Evolutionary conservation across 2,113 vertebrate genomes (phyloP).

Genomic region (Tiliqua scincoides): DNA sequence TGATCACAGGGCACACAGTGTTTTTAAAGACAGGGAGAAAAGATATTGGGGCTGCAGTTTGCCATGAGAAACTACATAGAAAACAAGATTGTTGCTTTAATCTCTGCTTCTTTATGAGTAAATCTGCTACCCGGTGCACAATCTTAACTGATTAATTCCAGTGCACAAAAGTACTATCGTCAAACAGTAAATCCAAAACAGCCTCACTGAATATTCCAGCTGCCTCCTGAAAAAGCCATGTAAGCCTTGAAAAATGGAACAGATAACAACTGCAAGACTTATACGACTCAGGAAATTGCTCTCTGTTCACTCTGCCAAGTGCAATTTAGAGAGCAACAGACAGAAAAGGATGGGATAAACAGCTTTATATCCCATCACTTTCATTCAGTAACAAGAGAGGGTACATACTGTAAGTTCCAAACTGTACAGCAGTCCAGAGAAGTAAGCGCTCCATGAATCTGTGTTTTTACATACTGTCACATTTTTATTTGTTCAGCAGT

Average conservation of each 20-base stretch:
- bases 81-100: slow-evolving; percentile 5
- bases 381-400: neutral
- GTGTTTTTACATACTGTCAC: neutral
- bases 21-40: neutral
- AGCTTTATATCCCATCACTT: neutral
- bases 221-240: slow-evolving; percentile 4
- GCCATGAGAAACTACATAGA: neutral
- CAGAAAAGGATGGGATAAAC: neutral
- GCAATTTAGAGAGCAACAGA: neutral
- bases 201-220: neutral
- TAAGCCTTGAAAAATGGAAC: neutral
- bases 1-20: neutral
- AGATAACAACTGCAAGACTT: neutral
- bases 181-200: slow-evolving; percentile 11
- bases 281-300: slow-evolving; percentile 7
- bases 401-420: neutral
- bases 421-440: neutral
- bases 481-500: neutral
- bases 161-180: neutral
- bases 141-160: slow-evolving; percentile 13
- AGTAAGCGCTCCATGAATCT: neutral
- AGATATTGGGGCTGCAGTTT: neutral
- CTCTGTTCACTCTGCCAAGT: neutral
- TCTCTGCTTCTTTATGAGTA: slow-evolving; percentile 3
- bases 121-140: slow-evolving; percentile 6